A percentile compares a stretch with the other conserved stretches of the same genome.
These are phyloP conservation scores for Gadus macrocephalus DNA, from an alignment of 2,113 vertebrate species.

Conservation along the genomic window DNA sequence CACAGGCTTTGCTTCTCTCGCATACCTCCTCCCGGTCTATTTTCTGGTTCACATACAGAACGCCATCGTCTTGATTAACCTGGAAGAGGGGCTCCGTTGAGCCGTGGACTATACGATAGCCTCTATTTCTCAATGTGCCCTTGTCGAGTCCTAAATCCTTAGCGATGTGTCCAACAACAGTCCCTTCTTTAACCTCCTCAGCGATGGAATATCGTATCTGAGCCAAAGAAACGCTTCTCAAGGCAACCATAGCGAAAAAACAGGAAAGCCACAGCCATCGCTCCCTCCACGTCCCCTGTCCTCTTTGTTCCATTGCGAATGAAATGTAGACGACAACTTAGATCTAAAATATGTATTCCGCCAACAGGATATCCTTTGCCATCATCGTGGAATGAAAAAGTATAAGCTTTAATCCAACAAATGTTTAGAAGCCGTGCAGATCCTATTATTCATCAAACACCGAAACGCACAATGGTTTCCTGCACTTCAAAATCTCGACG, in stretches of 20 bases:
- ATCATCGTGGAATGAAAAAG: neutral
- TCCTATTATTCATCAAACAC: neutral
- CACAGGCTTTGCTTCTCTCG: slow-evolving; percentile 38
- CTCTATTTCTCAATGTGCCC: slow-evolving; percentile 37
- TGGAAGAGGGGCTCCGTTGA: slow-evolving; percentile 41
- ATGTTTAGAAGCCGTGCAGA: neutral
- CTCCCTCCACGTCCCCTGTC: slow-evolving; percentile 9
- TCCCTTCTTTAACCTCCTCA: slow-evolving; percentile 57
- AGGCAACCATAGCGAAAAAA: slow-evolving; percentile 20
- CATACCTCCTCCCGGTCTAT: slow-evolving; percentile 69
- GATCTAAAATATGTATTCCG: slow-evolving; percentile 18
- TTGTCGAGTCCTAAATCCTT: slow-evolving; percentile 67
- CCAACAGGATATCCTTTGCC: neutral
- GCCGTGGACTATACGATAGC: slow-evolving; percentile 60
- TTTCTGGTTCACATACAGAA: slow-evolving; percentile 49
- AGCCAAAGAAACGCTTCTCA: slow-evolving; percentile 42
- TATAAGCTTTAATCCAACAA: neutral
- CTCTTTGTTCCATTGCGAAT: slow-evolving; percentile 46
- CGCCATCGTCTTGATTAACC: slow-evolving; percentile 60
- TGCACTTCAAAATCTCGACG: neutral
- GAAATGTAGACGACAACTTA: neutral
- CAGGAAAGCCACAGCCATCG: slow-evolving; percentile 16
- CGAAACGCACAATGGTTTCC: neutral
- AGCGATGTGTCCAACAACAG: slow-evolving; percentile 65
- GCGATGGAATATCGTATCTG: slow-evolving; percentile 59